Base-by-base conservation (phyloP, 2,888 invertebrate genomes). In the Pristionchus entomophagus region DNA sequence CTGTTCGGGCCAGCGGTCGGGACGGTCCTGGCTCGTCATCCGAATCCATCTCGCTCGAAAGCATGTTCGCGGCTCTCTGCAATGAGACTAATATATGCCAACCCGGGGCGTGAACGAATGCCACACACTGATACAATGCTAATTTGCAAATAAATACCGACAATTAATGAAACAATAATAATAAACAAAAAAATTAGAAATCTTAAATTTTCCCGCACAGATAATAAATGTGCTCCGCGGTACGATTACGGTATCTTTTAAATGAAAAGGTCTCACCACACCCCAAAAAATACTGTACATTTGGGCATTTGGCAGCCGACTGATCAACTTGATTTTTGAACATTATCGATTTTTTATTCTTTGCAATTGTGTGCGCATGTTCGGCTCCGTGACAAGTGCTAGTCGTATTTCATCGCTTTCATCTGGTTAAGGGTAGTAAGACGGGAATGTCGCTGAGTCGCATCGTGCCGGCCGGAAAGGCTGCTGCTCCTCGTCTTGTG, bases 391-490 rank as follows among this genome's bases (percentile, higher is more conserved):
- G 19, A 22, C 10, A 59, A n/a, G 59, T 22, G 8, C 59, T 59
- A n/a, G 6, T 22, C 10, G 5, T 51, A 51, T 5, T 22, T n/a
- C 45, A 26, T 38, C 3, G 32, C 29, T 78, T 29, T 5, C 8
- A 77, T 6, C 22, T 45, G 8, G 56, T 85, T 49, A 51, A 88
- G 87, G 87, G 86, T 88, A 86, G 73, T 87, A 88, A 81, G 86
- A 65, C 62, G 65, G 83, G 22, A 49, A 90, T 91, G 90, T 91
- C 90, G 77, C 88, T 90, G 88, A 91, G 90, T 88, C 90, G 91
- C 83, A 88, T 89, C 86, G 86, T 88, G 85, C 89, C 90, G 59
- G 80, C 90, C 86, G 89, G 88, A 78, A 89, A 90, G 87, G 88
- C 86, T 73, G 88, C 86, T 73, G 90, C 88, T 87, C 89, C 89